Evolutionary conservation across 2,113 vertebrate genomes (phyloP).

Genomic region (Oplegnathus fasciatus): DNA sequence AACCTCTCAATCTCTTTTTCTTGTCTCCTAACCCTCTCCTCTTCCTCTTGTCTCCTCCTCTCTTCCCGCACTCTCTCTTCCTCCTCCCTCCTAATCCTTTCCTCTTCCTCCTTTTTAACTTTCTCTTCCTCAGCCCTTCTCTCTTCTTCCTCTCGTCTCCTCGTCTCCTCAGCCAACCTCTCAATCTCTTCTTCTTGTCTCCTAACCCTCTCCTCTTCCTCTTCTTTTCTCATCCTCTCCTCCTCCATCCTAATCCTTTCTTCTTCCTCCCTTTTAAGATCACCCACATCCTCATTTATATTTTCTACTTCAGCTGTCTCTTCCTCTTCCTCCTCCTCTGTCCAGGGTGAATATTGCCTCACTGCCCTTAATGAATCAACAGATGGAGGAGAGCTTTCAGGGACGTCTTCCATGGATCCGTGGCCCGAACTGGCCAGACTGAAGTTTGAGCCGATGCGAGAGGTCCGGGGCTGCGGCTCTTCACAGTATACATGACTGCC

Average conservation of each 20-base stretch:
- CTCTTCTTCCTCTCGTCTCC: not conserved
- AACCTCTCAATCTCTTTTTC: slow-evolving; percentile 3
- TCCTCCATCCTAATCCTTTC: slow-evolving; percentile 8
- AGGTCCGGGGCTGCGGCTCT: slow-evolving; percentile 75
- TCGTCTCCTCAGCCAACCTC: not conserved
- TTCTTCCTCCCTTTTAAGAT: slow-evolving; percentile 9
- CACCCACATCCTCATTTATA: not conserved
- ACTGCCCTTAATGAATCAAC: slow-evolving; percentile 53
- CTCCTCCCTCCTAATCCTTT: not conserved
- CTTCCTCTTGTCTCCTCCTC: slow-evolving; percentile 19
- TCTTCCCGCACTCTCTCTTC: slow-evolving; percentile 1
- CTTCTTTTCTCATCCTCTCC: slow-evolving; percentile 1
- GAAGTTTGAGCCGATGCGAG: slow-evolving; percentile 76
- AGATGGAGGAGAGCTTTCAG: slow-evolving; percentile 69
- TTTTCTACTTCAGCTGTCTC: slow-evolving; percentile 23
- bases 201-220: slow-evolving; percentile 16
- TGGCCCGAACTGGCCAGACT: slow-evolving; percentile 80
- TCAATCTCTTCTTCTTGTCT: slow-evolving; percentile 1
- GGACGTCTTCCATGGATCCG: slow-evolving; percentile 82
- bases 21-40: slow-evolving; percentile 9
- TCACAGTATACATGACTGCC: slow-evolving; percentile 92
- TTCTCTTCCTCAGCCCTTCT: not conserved
- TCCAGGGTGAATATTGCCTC: slow-evolving; percentile 71
- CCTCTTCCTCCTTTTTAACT: slow-evolving; percentile 20
- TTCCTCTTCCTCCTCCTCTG: slow-evolving; percentile 64